Conservation (phyloP, 2,888 invertebrate species). For the Mimas tiliae region DNA sequence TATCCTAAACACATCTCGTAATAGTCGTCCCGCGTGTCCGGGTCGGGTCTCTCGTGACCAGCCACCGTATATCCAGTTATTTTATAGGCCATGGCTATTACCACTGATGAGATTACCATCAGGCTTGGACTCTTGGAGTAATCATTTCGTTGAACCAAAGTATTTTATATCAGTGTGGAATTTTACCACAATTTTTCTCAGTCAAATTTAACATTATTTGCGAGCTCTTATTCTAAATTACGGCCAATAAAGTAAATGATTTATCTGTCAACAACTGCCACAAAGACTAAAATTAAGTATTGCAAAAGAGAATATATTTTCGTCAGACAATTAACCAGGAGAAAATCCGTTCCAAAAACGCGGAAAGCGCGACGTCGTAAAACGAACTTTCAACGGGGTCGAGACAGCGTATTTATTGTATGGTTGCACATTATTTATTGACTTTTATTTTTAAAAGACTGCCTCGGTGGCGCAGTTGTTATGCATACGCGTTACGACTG, state of each 20-base stretch:
- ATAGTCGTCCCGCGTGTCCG: not conserved
- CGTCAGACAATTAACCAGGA: constrained; percentile 9
- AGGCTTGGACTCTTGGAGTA: not conserved
- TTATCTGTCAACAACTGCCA: not conserved
- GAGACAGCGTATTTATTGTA: constrained; percentile 13
- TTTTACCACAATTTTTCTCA: not conserved
- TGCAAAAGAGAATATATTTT: not conserved
- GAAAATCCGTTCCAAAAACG: constrained; percentile 11
- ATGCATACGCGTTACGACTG: no score
- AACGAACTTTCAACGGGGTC: constrained; percentile 1
- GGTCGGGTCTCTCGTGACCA: not conserved
- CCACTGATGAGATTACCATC: not conserved
- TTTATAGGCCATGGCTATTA: not conserved
- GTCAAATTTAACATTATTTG: not conserved
- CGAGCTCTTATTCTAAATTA: constrained; percentile 1
- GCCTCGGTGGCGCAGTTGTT: no score
- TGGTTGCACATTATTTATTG: constrained; percentile 5
- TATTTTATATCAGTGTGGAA: not conserved
- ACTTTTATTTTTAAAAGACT: not conserved
- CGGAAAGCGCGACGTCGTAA: constrained; percentile 9
- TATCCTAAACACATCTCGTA: not conserved
- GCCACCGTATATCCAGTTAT: not conserved
- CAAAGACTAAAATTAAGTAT: not conserved
- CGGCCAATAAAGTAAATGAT: constrained; percentile 8
- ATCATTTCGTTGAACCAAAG: not conserved